Evolutionary conservation across 1,140 invertebrate genomes (phyloP), one percentile per base, ranked within the genome.

Genomic region (Ceratosolen solmsi): DNA sequence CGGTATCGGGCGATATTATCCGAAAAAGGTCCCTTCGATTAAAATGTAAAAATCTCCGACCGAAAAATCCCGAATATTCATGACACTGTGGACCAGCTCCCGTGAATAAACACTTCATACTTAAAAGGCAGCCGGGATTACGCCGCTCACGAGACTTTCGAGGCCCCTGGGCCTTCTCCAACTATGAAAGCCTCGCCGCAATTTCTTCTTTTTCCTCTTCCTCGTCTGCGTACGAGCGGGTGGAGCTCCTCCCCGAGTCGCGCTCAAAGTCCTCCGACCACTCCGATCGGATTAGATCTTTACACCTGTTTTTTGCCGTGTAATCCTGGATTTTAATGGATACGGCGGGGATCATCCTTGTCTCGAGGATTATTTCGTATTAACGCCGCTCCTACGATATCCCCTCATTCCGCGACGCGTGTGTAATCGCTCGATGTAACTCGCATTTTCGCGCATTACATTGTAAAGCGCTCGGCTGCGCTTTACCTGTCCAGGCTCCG

Each of bases 41-140:
- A 80, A 80, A 80, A 80, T 74, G 79, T 80, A 80, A 80, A 80
- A 74, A 51, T 51, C 33, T 17, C 33, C 36, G 63, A 0, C 8
- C 33, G n/a, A 13, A 68, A 68, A 46, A 75, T 56, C 54, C 36
- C 56, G 79, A 80, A 70, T 81, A 76, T 76, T 76, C 72, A 76
- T 70, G 60, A 81, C 79, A 81, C 79, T 60, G 68, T 41, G 60
- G 49, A n/a, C 0, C 27, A 68, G 79, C 72, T 76, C 77, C 68
- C 49, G 72, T 75, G 72, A 76, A 81, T 76, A 76, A 81, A 81
- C 79, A 81, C 73, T 70, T 63, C 60, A 81, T 70, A 76, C 38
- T 41, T 49, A 60, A 38, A 63, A 72, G 46, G 54, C 15, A 58
- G 51, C 33, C 17, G 36, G 71, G 65, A 72, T 72, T 79, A 79